A percentile compares a stretch with the other conserved stretches of the same genome.
phyloP scores from a whole-genome alignment of 2,797 vertebrate genomes.

The Sitta carolinensis region DNA sequence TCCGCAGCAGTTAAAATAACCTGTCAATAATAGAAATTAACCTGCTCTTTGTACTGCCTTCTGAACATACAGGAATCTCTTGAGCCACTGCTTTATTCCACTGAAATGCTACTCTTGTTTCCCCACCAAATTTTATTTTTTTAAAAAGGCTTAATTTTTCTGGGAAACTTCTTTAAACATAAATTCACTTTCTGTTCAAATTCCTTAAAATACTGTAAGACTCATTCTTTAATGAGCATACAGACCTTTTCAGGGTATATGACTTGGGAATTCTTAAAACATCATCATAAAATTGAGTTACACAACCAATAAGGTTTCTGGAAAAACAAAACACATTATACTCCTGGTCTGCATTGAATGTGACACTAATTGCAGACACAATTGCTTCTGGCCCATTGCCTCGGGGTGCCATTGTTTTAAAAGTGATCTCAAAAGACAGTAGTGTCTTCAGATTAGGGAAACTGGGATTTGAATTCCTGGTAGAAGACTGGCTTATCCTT shows the following conservation, averaged over 20 bases:
- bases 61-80: not conserved
- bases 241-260: slow-evolving; percentile 3
- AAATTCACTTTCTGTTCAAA: not conserved
- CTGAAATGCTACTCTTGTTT: not conserved
- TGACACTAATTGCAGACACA: slow-evolving; percentile 1
- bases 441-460: slow-evolving; percentile 8
- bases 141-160: not conserved
- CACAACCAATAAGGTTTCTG: not conserved
- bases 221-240: not conserved
- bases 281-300: slow-evolving; percentile 14
- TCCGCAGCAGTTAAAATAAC: not conserved
- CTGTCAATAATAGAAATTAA: not conserved
- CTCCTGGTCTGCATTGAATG: not conserved
- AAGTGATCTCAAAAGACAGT: slow-evolving; percentile 26
- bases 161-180: not conserved
- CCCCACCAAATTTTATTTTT: not conserved
- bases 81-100: not conserved
- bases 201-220: not conserved
- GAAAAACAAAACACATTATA: not conserved
- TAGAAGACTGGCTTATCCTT: slow-evolving; percentile 26
- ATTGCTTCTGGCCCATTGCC: slow-evolving; percentile 26
- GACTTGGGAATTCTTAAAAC: slow-evolving; percentile 38
- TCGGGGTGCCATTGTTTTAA: slow-evolving; percentile 45
- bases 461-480: slow-evolving; percentile 24
- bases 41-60: not conserved